Percentiles rank a stretch among this genome's conserved stretches.
phyloP scores from a whole-genome alignment of 2,113 vertebrate species.

The Calyptommatus sinebrachiatus region DNA sequence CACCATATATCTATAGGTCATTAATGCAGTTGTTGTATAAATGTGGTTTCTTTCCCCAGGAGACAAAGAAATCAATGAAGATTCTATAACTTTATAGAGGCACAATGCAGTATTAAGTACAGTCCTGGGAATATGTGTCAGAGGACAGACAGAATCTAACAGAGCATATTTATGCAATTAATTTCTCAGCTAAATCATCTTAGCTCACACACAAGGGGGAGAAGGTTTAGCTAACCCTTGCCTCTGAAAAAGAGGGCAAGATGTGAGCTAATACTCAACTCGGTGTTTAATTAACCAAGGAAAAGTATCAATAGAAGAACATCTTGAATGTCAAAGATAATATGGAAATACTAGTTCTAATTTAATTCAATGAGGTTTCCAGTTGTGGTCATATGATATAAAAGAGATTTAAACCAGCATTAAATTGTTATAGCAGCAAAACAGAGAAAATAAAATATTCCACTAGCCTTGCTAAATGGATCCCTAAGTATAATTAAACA shows the following conservation, averaged over 20 bases:
- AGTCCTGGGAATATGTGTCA: constrained; percentile 16
- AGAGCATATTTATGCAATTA: constrained; percentile 31
- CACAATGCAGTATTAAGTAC: constrained; percentile 35
- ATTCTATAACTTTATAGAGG: constrained; percentile 32
- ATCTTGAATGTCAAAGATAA: constrained; percentile 65
- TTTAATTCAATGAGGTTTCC: constrained; percentile 59
- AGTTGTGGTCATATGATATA: constrained; percentile 49
- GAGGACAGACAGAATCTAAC: constrained; percentile 6
- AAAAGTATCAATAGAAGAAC: constrained; percentile 63
- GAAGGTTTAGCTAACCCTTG: constrained; percentile 24
- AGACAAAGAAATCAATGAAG: constrained; percentile 29
- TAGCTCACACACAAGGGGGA: constrained; percentile 10
- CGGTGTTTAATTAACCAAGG: constrained; percentile 65
- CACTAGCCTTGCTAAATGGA: constrained; percentile 19
- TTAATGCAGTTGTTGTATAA: constrained; percentile 10
- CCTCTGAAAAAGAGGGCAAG: constrained; percentile 55
- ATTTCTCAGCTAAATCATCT: constrained; percentile 32
- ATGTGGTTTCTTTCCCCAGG: constrained; percentile 21
- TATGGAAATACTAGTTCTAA: constrained; percentile 62
- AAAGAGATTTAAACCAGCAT: constrained; percentile 60
- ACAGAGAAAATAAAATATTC: constrained; percentile 31
- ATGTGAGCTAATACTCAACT: constrained; percentile 54
- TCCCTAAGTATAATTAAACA: constrained; percentile 26
- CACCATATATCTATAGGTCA: neutral
- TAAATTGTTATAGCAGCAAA: constrained; percentile 51